Evolutionary conservation across 2,888 invertebrate species (phyloP).

Genomic region (Tetropium fuscum): DNA sequence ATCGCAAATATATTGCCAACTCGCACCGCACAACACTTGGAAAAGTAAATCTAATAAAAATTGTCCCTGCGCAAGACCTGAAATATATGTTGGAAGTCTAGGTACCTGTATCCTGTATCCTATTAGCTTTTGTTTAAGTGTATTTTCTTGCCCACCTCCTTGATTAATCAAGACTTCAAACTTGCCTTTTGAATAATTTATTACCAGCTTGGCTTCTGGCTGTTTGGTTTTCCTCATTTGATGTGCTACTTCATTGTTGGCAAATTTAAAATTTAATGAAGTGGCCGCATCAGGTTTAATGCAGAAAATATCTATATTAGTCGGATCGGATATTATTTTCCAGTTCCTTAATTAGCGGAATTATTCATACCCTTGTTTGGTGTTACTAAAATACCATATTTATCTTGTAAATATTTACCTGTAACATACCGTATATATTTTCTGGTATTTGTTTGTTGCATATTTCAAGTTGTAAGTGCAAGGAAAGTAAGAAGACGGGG

Average conservation of each 20-base stretch:
- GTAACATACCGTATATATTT: no score
- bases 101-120: conserved; percentile 11
- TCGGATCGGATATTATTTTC: conserved; percentile 1
- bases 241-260: conserved; percentile 15
- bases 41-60: conserved; percentile 49
- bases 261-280: conserved; percentile 23
- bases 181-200: conserved; percentile 24
- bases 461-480: no score
- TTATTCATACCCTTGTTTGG: no score
- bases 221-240: conserved; percentile 11
- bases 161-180: conserved; percentile 23
- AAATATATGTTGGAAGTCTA: conserved; percentile 1
- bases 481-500: no score
- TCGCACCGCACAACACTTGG: conserved; percentile 34
- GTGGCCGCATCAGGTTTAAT: background rate
- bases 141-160: background rate
- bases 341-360: background rate
- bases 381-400: no score
- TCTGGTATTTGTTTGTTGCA: no score
- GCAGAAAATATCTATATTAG: background rate
- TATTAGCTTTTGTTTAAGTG: conserved; percentile 10
- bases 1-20: conserved; percentile 45
- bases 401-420: no score
- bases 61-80: conserved; percentile 29
- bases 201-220: conserved; percentile 10